Conservation (phyloP, 1,140 invertebrate species). For the Hyles euphorbiae region DNA sequence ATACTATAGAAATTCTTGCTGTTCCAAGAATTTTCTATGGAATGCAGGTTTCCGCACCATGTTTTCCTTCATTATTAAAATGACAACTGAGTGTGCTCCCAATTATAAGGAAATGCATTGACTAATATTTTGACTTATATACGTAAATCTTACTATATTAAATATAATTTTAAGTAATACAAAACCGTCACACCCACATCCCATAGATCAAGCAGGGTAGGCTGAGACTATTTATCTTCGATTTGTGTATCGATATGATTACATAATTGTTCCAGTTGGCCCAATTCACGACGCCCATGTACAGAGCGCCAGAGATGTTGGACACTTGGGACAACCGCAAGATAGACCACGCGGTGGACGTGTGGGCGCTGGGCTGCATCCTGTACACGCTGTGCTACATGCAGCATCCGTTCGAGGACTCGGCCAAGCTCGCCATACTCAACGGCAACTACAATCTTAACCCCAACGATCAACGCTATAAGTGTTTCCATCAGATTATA, state of each 20-base stretch:
- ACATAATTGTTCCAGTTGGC: conserved; percentile 50
- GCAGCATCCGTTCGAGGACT: conserved; percentile 98
- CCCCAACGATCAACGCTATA: conserved; percentile 85
- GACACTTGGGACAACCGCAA: conserved; percentile 98
- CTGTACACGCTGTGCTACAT: conserved; percentile 94
- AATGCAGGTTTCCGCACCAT: too few relatives aligned
- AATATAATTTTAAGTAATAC: too few relatives aligned
- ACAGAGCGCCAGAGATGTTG: conserved; percentile 95
- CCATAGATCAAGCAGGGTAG: too few relatives aligned
- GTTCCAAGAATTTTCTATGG: too few relatives aligned
- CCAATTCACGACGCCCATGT: conserved; percentile 89
- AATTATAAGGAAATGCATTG: too few relatives aligned
- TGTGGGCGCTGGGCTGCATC: conserved; percentile 98
- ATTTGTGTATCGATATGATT: neutral
- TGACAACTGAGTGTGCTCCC: too few relatives aligned
- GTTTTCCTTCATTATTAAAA: too few relatives aligned
- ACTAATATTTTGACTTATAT: too few relatives aligned
- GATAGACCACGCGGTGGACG: conserved; percentile 91
- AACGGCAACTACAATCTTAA: conserved; percentile 96
- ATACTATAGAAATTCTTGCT: too few relatives aligned
- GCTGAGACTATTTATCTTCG: neutral
- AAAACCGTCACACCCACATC: too few relatives aligned
- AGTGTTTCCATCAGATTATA: conserved; percentile 94
- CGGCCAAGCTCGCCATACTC: conserved; percentile 95
- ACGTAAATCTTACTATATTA: too few relatives aligned